Evolutionary conservation across 1,140 invertebrate genomes (phyloP).

Genomic region (Drosophila nikananu): DNA sequence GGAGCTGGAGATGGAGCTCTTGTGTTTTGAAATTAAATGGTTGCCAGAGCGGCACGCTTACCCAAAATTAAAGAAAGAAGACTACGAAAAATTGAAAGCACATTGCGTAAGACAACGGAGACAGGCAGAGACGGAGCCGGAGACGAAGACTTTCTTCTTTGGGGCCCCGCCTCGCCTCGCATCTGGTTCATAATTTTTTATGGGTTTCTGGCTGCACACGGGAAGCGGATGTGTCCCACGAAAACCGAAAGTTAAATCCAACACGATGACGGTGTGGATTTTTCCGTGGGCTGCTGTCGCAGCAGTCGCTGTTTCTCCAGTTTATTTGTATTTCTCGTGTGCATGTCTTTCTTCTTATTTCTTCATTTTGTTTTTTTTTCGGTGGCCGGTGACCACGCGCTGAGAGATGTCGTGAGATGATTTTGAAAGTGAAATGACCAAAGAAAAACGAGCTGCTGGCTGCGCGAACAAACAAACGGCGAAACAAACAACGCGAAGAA

Average conservation of each 20-base stretch:
- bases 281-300: slow-evolving; percentile 30
- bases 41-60: slow-evolving; percentile 64
- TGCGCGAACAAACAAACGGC: slow-evolving; percentile 45
- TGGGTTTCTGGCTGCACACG: slow-evolving; percentile 66
- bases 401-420: slow-evolving; percentile 68
- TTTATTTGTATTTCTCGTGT: slow-evolving; percentile 11
- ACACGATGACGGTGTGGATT: slow-evolving; percentile 71
- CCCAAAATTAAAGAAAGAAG: slow-evolving; percentile 23
- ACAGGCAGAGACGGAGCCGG: background rate
- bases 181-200: slow-evolving; percentile 78
- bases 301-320: slow-evolving; percentile 8
- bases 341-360: slow-evolving; percentile 27
- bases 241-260: slow-evolving; percentile 79
- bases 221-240: slow-evolving; percentile 79
- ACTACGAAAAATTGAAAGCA: slow-evolving; percentile 45
- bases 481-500: slow-evolving; percentile 15
- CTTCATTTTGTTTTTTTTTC: slow-evolving; percentile 32
- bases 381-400: slow-evolving; percentile 60
- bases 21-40: slow-evolving; percentile 78
- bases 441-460: slow-evolving; percentile 42
- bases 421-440: slow-evolving; percentile 84
- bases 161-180: slow-evolving; percentile 44
- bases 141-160: slow-evolving; percentile 64
- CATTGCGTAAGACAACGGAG: slow-evolving; percentile 66
- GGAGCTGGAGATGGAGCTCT: background rate